Evolutionary conservation across 2,888 invertebrate genomes (phyloP).

Genomic region (Melinaea menophilus): DNA sequence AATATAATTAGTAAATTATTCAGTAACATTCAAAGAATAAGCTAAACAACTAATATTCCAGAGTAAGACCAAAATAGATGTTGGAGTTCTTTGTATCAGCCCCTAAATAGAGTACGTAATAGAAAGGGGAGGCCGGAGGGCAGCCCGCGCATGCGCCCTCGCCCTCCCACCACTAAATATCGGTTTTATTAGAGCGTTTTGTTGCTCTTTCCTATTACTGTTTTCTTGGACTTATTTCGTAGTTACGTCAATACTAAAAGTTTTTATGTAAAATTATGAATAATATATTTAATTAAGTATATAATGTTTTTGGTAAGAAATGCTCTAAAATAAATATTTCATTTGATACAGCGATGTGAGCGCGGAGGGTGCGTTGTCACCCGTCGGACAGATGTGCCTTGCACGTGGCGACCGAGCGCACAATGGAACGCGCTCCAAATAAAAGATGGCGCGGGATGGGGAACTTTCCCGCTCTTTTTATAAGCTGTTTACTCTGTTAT

Average conservation of each 20-base stretch:
- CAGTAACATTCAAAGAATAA: not conserved
- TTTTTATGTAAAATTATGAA: too few relatives aligned
- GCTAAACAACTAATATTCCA: constrained; percentile 52
- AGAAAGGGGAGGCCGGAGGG: constrained; percentile 67
- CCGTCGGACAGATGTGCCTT: constrained; percentile 42
- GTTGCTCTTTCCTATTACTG: constrained; percentile 51
- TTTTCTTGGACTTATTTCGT: constrained; percentile 33
- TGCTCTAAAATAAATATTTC: too few relatives aligned
- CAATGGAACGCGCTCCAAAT: constrained; percentile 63
- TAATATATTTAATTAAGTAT: too few relatives aligned
- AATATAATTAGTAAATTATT: too few relatives aligned
- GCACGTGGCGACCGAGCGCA: constrained; percentile 52
- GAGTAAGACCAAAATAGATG: constrained; percentile 73
- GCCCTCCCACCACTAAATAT: constrained; percentile 54
- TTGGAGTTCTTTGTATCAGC: constrained; percentile 70
- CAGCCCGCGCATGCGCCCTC: constrained; percentile 63
- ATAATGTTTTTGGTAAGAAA: constrained; percentile 15
- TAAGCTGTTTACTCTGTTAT: constrained; percentile 18
- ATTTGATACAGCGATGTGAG: constrained; percentile 29
- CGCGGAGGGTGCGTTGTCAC: constrained; percentile 39
- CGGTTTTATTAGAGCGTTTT: constrained; percentile 70
- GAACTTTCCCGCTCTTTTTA: constrained; percentile 69
- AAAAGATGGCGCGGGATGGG: constrained; percentile 60
- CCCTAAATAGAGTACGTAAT: constrained; percentile 77
- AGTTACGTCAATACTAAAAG: not conserved